A percentile compares a stretch with the other conserved stretches of the same genome.
Evolutionary conservation across 2,113 vertebrate species (phyloP).

Genomic region (Suricata suricatta): DNA sequence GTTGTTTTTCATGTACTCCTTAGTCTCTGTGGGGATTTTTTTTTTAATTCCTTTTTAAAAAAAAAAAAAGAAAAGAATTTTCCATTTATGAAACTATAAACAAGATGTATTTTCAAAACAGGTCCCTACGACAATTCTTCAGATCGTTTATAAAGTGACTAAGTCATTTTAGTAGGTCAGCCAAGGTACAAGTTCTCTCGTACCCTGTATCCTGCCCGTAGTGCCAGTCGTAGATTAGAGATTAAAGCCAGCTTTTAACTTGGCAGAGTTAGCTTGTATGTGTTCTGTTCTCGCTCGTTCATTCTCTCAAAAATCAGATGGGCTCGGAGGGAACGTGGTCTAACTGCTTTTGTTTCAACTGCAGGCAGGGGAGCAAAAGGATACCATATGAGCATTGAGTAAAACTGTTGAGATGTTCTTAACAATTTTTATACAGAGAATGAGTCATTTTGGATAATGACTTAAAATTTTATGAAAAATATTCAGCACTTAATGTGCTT

Average conservation of each 20-base stretch:
- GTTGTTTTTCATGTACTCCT: constrained; percentile 77
- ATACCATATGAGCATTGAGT: constrained; percentile 80
- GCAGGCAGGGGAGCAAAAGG: constrained; percentile 89
- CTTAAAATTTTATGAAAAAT: constrained; percentile 86
- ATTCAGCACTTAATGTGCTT: constrained; percentile 79
- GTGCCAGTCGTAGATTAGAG: constrained; percentile 85
- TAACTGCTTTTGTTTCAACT: constrained; percentile 89
- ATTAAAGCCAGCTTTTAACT: constrained; percentile 84
- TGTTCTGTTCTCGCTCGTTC: constrained; percentile 75
- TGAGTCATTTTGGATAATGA: constrained; percentile 84
- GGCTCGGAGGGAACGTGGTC: constrained; percentile 81
- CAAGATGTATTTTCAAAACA: constrained; percentile 83
- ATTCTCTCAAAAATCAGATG: constrained; percentile 80
- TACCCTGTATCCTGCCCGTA: constrained; percentile 79
- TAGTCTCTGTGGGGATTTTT: constrained; percentile 69
- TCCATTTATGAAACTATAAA: constrained; percentile 86
- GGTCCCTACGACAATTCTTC: constrained; percentile 88
- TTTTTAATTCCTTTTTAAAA: constrained; percentile 73
- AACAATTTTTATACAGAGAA: constrained; percentile 83
- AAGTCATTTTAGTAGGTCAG: constrained; percentile 87
- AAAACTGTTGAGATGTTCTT: constrained; percentile 81
- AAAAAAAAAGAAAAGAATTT: constrained; percentile 66
- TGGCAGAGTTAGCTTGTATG: constrained; percentile 73
- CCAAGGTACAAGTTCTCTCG: constrained; percentile 77
- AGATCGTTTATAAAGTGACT: constrained; percentile 87